Evolutionary conservation across 2,888 invertebrate species (phyloP), one percentile per base, ranked within the genome.

Genomic region (Tenthredo amoena): DNA sequence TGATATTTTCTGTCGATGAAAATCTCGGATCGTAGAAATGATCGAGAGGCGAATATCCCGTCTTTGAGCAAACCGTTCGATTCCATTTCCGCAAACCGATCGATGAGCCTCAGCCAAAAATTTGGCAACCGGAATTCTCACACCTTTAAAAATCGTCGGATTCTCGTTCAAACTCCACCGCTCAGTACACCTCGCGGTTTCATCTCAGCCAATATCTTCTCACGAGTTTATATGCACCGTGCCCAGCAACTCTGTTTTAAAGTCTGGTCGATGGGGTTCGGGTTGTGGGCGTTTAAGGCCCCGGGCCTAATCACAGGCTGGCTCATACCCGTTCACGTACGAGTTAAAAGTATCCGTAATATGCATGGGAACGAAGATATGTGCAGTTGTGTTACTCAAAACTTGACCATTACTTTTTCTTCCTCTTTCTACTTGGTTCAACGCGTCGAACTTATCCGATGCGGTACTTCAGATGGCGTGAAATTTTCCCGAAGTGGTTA

Each of bases 241-340:
- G 31, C 34, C 62, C 37, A 71, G 85, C 81, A 76, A 79, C 85
- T 71, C 71, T 81, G 76, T 83, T 85, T 79, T 85, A 81, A 47
- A 55, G 81, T 85, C 86, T 87, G 40, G 47, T 43, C 43, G 40
- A 43, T 21, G 68, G 83, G 87, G 86, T 88, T 87, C 88, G 87
- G 89, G 89, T 92, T 89, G 92, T 92, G 92, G 92, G 93, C 92
- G 93, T 91, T 90, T 89, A 88, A 89, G 88, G 88, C 91, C 91
- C 88, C 88, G 86, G 85, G 89, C 92, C 93, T 93, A 93, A 93
- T 93, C 93, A 93, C 91, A 91, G 91, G 87, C 90, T 91, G 89
- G 89, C 90, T 87, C 87, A 85, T 88, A 88, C 87, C 84, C 65
- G 68, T 43, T 21, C 34, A 50, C 31, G 83, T 83, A 83, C 83